Percentiles rank a stretch among this genome's conserved stretches.
These are phyloP conservation scores for Theristicus caerulescens DNA, from an alignment of 2,113 vertebrate genomes.

Conservation along the genomic window DNA sequence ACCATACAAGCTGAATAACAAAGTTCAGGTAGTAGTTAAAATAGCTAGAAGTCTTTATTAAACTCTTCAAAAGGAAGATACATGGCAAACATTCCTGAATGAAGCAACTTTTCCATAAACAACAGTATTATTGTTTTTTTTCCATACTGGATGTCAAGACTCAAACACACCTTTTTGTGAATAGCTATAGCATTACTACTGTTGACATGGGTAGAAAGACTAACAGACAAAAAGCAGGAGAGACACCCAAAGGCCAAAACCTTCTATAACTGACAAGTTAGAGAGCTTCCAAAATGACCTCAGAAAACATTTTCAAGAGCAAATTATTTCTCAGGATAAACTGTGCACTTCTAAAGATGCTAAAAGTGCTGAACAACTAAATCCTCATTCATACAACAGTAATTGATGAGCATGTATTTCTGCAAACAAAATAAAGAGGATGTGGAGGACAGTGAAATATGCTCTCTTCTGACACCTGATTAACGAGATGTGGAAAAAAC, in stretches of 20 bases:
- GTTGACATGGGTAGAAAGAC: neutral
- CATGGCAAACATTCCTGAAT: neutral
- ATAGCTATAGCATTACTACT: neutral
- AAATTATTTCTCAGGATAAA: neutral
- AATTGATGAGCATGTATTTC: neutral
- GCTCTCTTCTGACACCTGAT: neutral
- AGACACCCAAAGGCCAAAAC: neutral
- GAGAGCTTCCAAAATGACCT: neutral
- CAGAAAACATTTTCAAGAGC: neutral
- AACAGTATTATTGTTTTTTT: neutral
- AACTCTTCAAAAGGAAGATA: neutral
- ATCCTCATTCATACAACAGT: neutral
- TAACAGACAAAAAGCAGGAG: neutral
- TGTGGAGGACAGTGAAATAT: neutral
- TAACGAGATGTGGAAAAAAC: neutral
- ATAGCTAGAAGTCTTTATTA: neutral
- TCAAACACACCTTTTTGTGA: neutral
- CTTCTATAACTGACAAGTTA: neutral
- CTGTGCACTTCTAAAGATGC: neutral
- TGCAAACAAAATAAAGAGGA: neutral
- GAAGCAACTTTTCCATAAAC: neutral
- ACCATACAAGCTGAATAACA: neutral
- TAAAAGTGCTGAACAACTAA: neutral
- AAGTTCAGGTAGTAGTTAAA: neutral
- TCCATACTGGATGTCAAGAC: neutral